These are phyloP conservation scores for Blera fallax DNA, from an alignment of 2,888 invertebrate genomes.

Conservation along the genomic window DNA sequence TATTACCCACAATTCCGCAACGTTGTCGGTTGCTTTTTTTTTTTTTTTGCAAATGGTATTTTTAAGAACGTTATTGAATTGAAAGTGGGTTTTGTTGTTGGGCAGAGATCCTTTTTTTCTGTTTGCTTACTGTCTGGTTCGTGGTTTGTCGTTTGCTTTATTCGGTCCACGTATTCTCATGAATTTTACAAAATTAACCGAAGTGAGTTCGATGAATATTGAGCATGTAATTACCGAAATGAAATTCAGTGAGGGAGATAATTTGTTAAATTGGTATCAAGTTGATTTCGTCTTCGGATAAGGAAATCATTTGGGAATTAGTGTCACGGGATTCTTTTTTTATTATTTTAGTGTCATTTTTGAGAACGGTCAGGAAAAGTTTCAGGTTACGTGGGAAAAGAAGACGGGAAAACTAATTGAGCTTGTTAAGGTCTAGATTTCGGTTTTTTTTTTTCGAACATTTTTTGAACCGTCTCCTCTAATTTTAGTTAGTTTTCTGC, in stretches of 20 bases:
- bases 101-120: neutral
- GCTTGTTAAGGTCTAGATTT: no score
- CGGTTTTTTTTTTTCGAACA: no score
- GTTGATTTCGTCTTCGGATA: neutral
- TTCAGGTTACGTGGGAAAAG: neutral
- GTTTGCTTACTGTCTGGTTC: slow-evolving; percentile 1
- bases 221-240: slow-evolving; percentile 29
- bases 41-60: neutral
- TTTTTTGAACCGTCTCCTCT: no score
- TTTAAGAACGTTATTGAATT: neutral
- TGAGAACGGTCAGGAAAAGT: neutral
- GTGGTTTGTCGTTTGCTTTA: slow-evolving; percentile 1
- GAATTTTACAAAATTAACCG: slow-evolving; percentile 28
- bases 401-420: no score
- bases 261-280: slow-evolving; percentile 22
- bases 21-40: neutral
- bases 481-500: no score
- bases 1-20: neutral
- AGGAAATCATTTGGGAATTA: neutral
- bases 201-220: slow-evolving; percentile 28
- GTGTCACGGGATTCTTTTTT: neutral
- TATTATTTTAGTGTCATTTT: no score
- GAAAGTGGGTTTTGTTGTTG: neutral
- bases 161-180: slow-evolving; percentile 22
- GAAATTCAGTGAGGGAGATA: slow-evolving; percentile 19